Evolutionary conservation across 2,797 vertebrate species (phyloP).

Genomic region (Hapalemur alaotrensis): DNA sequence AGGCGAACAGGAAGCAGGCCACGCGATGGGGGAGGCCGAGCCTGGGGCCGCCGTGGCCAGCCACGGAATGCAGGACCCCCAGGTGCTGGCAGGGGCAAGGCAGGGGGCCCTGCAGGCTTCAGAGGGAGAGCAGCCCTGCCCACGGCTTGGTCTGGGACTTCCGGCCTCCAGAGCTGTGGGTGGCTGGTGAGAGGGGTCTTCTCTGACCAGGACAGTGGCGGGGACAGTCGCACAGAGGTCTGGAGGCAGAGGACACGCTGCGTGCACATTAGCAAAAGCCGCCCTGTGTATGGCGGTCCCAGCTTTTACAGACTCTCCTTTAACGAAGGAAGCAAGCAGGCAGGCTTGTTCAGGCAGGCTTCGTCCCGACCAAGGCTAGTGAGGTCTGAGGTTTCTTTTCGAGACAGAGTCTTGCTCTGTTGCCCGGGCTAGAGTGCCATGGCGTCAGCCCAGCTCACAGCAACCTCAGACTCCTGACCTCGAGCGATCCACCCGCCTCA

Average conservation of each 20-base stretch:
- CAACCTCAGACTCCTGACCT: no score
- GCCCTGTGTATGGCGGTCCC: accelerated
- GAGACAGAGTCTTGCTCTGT: no score
- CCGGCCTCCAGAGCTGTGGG: no score
- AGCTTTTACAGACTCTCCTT: not conserved
- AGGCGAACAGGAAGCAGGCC: not conserved
- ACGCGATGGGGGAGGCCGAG: accelerated
- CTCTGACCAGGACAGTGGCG: not conserved
- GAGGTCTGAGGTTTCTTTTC: not conserved
- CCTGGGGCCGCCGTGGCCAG: accelerated
- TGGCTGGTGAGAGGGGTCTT: not conserved
- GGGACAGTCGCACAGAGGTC: not conserved
- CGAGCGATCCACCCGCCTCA: no score
- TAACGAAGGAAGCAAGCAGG: not conserved
- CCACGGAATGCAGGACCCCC: not conserved
- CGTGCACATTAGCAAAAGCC: no score
- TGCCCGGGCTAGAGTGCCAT: no score
- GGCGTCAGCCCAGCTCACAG: no score
- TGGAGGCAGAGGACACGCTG: not conserved
- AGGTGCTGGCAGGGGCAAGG: not conserved
- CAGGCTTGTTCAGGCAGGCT: not conserved
- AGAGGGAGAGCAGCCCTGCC: accelerated
- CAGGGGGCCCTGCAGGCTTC: not conserved
- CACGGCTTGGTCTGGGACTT: not conserved
- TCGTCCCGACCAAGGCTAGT: not conserved